Conservation (phyloP, 2,888 invertebrate genomes). For the Antheraea assamensis region DNA sequence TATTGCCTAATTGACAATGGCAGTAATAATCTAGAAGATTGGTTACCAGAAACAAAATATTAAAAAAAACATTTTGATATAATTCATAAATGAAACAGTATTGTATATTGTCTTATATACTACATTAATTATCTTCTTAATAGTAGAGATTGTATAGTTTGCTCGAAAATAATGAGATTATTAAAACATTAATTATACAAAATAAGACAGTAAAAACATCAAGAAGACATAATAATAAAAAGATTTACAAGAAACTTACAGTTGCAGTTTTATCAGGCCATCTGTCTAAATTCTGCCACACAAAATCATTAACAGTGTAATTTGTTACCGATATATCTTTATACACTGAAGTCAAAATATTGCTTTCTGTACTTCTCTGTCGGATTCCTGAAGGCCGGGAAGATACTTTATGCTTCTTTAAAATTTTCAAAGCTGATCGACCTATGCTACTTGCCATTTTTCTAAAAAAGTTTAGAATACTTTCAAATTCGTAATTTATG, state of each 20-base stretch:
- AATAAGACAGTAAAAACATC: neutral
- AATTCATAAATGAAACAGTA: too few relatives aligned
- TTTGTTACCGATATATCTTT: constrained; percentile 72
- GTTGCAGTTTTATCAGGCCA: constrained; percentile 86
- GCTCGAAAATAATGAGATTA: neutral
- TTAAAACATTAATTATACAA: neutral
- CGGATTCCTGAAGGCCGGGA: constrained; percentile 37
- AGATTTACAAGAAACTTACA: constrained; percentile 71
- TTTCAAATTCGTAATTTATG: neutral
- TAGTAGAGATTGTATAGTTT: too few relatives aligned
- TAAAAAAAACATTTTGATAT: too few relatives aligned
- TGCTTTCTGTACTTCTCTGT: constrained; percentile 45
- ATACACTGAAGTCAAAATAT: constrained; percentile 74
- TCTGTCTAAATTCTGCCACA: constrained; percentile 84
- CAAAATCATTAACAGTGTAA: constrained; percentile 81
- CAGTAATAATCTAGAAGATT: too few relatives aligned
- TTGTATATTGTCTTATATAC: too few relatives aligned
- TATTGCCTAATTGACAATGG: too few relatives aligned
- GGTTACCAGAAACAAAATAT: too few relatives aligned
- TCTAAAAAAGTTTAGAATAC: constrained; percentile 22
- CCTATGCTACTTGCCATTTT: constrained; percentile 48
- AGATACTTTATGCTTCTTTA: constrained; percentile 34
- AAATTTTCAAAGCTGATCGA: constrained; percentile 38
- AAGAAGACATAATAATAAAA: neutral
- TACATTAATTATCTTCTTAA: too few relatives aligned